Evolutionary conservation across 1,140 invertebrate genomes (phyloP).

Genomic region (Drosophila equinoxialis): DNA sequence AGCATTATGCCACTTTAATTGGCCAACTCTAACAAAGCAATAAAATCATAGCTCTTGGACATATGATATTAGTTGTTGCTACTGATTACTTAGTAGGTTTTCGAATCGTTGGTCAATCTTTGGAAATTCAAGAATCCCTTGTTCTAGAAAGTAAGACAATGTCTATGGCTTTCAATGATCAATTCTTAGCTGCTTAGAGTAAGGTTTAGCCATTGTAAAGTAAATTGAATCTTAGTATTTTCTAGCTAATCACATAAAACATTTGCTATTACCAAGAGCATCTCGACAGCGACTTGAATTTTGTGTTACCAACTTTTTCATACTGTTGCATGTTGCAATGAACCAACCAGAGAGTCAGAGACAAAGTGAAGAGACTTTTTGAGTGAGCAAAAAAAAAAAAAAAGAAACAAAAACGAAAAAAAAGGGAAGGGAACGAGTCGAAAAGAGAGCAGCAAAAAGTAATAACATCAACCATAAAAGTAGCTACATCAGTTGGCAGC

Average conservation of each 20-base stretch:
- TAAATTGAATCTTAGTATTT: no score
- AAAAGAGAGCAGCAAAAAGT: constrained; percentile 56
- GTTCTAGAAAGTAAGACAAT: no score
- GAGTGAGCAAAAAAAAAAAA: constrained; percentile 37
- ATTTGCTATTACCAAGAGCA: not conserved
- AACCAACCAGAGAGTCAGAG: constrained; percentile 20
- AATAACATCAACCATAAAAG: constrained; percentile 81
- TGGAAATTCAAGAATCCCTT: no score
- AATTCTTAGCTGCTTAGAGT: no score
- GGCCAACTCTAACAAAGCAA: not conserved
- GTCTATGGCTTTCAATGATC: no score
- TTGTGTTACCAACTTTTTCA: constrained; percentile 46
- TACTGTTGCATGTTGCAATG: constrained; percentile 60
- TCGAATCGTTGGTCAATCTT: no score
- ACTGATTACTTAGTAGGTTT: not conserved
- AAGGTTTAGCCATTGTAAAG: no score
- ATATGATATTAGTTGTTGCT: not conserved
- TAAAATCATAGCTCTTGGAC: not conserved
- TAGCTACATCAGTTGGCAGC: constrained; percentile 79
- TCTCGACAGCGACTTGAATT: constrained; percentile 19
- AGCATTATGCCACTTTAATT: not conserved
- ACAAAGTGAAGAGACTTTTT: constrained; percentile 3
- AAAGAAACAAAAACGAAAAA: constrained; percentile 16
- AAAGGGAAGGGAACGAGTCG: not conserved
- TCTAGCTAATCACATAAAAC: no score